phyloP scores from a whole-genome alignment of 2,113 vertebrate species.

The Promerops cafer region DNA sequence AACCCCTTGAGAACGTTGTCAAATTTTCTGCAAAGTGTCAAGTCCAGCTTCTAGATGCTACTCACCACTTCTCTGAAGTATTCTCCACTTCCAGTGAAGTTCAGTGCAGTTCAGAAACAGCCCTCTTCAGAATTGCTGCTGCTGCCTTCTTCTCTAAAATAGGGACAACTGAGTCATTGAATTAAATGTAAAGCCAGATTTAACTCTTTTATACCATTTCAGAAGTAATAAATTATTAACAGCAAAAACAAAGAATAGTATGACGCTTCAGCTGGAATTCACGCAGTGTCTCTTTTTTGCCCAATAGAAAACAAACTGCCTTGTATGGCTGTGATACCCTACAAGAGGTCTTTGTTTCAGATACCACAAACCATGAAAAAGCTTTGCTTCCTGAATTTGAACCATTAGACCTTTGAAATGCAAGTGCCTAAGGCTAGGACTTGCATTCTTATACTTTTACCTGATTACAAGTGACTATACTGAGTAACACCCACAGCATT shows the following conservation, averaged over 20 bases:
- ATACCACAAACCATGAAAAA: background rate
- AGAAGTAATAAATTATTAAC: slow-evolving; percentile 53
- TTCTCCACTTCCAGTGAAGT: background rate
- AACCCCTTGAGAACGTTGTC: background rate
- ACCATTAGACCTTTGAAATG: background rate
- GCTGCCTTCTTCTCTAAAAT: background rate
- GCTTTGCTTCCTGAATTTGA: background rate
- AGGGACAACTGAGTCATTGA: background rate
- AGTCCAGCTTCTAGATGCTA: background rate
- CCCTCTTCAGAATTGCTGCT: background rate
- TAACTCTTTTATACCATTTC: slow-evolving; percentile 9
- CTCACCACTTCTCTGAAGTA: slow-evolving; percentile 26
- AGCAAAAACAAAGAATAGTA: background rate
- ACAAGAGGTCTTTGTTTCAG: slow-evolving; percentile 12
- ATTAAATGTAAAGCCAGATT: background rate
- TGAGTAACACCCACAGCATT: slow-evolving; percentile 35
- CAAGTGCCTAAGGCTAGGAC: slow-evolving; percentile 19
- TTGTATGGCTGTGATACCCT: background rate
- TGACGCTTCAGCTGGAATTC: background rate
- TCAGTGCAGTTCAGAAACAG: background rate
- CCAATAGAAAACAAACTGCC: slow-evolving; percentile 1
- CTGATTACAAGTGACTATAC: background rate
- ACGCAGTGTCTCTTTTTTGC: background rate
- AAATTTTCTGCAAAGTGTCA: background rate
- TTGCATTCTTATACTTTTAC: background rate